Evolutionary conservation across 2,113 vertebrate species (phyloP).

Genomic region (Athene noctua): DNA sequence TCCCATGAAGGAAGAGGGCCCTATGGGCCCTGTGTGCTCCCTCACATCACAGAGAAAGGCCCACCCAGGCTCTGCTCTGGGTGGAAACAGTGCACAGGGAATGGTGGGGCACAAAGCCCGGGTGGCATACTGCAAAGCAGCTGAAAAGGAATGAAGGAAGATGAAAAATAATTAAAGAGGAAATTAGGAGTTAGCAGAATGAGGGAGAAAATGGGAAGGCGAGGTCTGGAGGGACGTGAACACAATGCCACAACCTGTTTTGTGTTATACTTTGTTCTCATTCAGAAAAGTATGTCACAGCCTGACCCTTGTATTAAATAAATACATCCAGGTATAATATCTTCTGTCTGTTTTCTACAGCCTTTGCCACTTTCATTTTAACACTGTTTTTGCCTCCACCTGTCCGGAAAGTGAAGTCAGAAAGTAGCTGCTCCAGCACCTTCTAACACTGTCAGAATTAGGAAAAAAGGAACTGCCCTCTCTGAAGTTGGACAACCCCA

Average conservation of each 20-base stretch:
- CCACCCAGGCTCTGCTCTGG: background rate
- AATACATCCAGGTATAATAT: background rate
- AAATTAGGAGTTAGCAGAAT: background rate
- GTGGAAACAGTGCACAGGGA: background rate
- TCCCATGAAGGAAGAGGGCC: background rate
- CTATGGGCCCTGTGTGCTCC: fast-evolving
- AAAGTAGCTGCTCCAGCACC: background rate
- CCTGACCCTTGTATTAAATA: background rate
- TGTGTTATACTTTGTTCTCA: background rate
- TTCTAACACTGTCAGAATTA: background rate
- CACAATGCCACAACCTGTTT: background rate
- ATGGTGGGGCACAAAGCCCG: background rate
- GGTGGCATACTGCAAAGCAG: background rate
- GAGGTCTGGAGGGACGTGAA: background rate
- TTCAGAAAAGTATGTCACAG: background rate
- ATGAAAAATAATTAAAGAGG: background rate
- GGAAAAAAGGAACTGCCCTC: background rate
- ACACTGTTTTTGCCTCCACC: background rate
- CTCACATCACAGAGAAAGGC: background rate
- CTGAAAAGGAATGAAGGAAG: background rate
- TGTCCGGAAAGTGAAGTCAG: background rate
- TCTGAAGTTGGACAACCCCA: background rate
- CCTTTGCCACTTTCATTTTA: background rate
- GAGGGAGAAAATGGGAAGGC: background rate
- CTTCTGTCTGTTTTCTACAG: background rate